A percentile compares a stretch with the other conserved stretches of the same genome.
phyloP scores from a whole-genome alignment of 2,113 vertebrate genomes.

The Cacatua alba region DNA sequence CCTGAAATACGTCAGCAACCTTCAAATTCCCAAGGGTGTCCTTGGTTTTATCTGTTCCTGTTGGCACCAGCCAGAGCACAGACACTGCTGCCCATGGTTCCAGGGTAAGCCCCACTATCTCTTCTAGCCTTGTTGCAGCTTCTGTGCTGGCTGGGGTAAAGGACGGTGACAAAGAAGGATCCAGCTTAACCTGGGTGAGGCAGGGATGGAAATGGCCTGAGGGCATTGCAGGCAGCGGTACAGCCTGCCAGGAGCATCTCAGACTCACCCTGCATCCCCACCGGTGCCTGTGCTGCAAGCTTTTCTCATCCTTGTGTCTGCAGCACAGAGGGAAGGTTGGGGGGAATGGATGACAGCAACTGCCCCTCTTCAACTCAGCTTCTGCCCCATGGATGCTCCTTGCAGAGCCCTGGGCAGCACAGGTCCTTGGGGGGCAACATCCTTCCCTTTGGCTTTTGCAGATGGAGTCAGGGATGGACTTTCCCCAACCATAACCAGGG shows the following conservation, averaged over 20 bases:
- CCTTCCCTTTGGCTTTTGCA: not conserved
- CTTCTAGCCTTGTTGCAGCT: not conserved
- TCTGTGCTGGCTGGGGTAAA: not conserved
- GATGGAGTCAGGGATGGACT: not conserved
- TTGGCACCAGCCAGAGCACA: not conserved
- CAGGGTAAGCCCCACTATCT: not conserved
- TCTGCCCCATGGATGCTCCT: not conserved
- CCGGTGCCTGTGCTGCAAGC: fast-evolving
- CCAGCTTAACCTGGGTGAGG: fast-evolving
- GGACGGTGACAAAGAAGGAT: not conserved
- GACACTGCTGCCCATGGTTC: fast-evolving
- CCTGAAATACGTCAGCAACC: not conserved
- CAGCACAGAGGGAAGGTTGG: fast-evolving
- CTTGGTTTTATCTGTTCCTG: not conserved
- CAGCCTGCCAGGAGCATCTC: not conserved
- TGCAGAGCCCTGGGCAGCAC: not conserved
- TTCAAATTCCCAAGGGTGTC: not conserved
- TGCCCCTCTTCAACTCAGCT: not conserved
- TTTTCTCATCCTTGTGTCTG: not conserved
- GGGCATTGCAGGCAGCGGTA: not conserved
- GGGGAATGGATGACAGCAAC: not conserved
- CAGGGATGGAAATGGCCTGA: fast-evolving
- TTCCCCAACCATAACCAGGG: fast-evolving
- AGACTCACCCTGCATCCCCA: not conserved
- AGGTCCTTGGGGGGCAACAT: no score